Evolutionary conservation across 1,140 invertebrate species (phyloP), one percentile per base, ranked within the genome.

Genomic region (Musca domestica): DNA sequence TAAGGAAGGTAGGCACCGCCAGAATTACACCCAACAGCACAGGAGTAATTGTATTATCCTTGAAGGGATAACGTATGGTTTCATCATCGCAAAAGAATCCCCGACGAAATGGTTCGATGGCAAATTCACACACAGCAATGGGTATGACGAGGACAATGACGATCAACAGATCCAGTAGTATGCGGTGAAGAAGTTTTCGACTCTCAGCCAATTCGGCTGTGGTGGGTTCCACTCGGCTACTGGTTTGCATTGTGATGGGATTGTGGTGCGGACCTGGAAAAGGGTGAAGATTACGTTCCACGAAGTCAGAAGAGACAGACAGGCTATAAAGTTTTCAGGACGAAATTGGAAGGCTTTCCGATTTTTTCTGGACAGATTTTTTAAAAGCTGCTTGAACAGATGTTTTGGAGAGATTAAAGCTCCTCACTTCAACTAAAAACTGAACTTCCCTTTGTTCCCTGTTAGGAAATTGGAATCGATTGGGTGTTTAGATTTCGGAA

Each of bases 81-180:
- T 97, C 92, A 84, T 99, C 96, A 79, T 95, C 90, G 84, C 96
- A 98, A 83, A 94, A 98, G 84, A 98, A 98, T 20, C 96, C 96
- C 64, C 96, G 85, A 58, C 93, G 84, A 81, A 90, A 95, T 0
- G 96, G 94, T 49, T 87, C 82, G 7, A 90, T 91, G 80, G 87
- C 89, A 7, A 92, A 80, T 79, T 86, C 92, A 72, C 89, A 89
- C 69, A 88, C 84, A 58, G 92, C 82, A 67, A 93, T 88, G 7
- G 88, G 84, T 71, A 92, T 74, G 0, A 69, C 0, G 5, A 80
- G 72, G 14, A 76, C 63, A 20, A 77, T 70, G 0, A 80, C 49
- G 10, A 80, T 69, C 6, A 78, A 61, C 7, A 80, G 69, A 46
- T 80, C 77, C 68, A 73, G 52, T 5, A 77, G 51, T 19, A 77